These are phyloP conservation scores for Galaxias olidus DNA, from an alignment of 2,797 vertebrate species.

Conservation along the genomic window DNA sequence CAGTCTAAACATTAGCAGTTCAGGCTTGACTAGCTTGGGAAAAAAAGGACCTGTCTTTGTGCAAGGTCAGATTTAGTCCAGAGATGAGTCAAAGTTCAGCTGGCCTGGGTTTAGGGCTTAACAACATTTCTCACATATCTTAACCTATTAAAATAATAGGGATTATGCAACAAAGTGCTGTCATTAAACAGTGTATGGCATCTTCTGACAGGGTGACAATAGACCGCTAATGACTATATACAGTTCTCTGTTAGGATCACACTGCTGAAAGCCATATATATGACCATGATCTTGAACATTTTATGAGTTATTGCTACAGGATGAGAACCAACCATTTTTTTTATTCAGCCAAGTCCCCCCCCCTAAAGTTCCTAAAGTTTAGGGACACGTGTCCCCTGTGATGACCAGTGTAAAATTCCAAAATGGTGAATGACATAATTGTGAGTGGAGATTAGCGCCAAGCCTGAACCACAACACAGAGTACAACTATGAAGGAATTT, in stretches of 20 bases:
- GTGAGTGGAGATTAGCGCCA: conserved; percentile 43
- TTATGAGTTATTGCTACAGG: too few species aligned
- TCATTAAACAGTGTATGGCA: conserved; percentile 15
- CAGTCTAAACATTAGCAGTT: conserved; percentile 26
- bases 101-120: conserved; percentile 62
- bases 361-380: too few species aligned
- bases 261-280: conserved; percentile 2
- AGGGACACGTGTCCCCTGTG: conserved; percentile 28
- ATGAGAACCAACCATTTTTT: too few species aligned
- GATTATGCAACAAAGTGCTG: conserved; percentile 53
- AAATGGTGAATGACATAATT: conserved; percentile 31
- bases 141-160: conserved; percentile 58
- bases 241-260: conserved; percentile 1
- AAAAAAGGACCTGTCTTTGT: conserved; percentile 48
- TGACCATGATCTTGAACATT: background rate
- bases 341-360: too few species aligned
- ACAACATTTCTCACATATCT: conserved; percentile 61
- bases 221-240: conserved; percentile 33
- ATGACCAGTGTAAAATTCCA: conserved; percentile 36
- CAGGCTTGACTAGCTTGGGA: conserved; percentile 59
- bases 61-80: conserved; percentile 85
- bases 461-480: conserved; percentile 54
- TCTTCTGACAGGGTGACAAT: conserved; percentile 9
- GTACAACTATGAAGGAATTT: conserved; percentile 26
- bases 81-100: conserved; percentile 90